phyloP scores from a whole-genome alignment of 2,797 vertebrate genomes.

The Myotis vivesi region DNA sequence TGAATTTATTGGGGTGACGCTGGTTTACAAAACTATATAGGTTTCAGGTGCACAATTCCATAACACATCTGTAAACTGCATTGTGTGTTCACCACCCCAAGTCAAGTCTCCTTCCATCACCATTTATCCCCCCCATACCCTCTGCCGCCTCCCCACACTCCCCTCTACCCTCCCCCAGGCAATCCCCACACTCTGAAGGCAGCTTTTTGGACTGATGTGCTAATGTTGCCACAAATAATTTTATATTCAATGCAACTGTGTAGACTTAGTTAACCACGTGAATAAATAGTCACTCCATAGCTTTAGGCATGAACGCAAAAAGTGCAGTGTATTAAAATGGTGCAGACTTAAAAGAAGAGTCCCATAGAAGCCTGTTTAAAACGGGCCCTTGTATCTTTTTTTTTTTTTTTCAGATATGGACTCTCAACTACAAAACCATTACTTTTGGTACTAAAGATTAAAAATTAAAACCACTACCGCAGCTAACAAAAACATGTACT shows the following conservation, averaged over 20 bases:
- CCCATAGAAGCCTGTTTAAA: slow-evolving; percentile 8
- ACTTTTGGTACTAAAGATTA: slow-evolving; percentile 47
- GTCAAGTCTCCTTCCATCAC: background rate
- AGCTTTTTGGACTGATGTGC: slow-evolving; percentile 40
- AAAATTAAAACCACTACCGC: slow-evolving; percentile 41
- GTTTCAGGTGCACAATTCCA: background rate
- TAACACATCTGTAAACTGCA: background rate
- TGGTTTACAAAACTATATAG: background rate
- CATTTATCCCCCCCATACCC: background rate
- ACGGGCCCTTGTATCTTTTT: background rate
- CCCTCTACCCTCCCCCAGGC: background rate
- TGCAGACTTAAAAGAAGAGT: background rate
- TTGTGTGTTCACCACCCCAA: background rate
- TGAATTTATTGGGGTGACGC: background rate
- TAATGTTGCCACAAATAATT: slow-evolving; percentile 1
- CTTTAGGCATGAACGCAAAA: slow-evolving; percentile 12
- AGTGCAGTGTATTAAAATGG: slow-evolving; percentile 6
- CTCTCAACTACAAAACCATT: slow-evolving; percentile 41
- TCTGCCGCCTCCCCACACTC: background rate
- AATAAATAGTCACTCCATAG: background rate
- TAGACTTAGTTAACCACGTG: slow-evolving; percentile 10
- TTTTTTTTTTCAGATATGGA: slow-evolving; percentile 42
- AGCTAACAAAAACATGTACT: slow-evolving; percentile 37
- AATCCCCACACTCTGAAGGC: background rate
- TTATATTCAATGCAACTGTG: slow-evolving; percentile 10